Evolutionary conservation across 2,888 invertebrate species (phyloP).

Genomic region (Amphipyra tragopoginis): DNA sequence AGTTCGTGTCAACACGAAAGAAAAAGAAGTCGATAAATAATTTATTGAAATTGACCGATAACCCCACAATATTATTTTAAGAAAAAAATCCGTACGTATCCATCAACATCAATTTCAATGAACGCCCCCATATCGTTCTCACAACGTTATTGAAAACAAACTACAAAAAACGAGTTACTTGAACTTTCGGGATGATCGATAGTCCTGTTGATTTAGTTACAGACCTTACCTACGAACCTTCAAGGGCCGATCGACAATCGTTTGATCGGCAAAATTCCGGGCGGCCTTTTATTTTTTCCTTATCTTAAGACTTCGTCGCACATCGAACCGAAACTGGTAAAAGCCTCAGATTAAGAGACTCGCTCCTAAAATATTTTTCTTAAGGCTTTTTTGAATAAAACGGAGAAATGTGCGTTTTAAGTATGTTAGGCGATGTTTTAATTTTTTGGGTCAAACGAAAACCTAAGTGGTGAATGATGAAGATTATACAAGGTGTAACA

Average conservation of each 20-base stretch:
- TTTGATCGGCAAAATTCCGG: constrained; percentile 21
- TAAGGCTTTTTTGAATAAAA: constrained; percentile 10
- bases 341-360: constrained; percentile 11
- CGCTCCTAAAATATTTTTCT: neutral
- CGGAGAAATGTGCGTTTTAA: too few species aligned
- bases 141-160: constrained; percentile 44
- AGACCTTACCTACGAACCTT: constrained; percentile 24
- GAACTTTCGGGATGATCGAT: constrained; percentile 40
- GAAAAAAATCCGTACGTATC: too few species aligned
- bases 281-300: constrained; percentile 17
- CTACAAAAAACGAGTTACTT: constrained; percentile 19
- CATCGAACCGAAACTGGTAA: neutral
- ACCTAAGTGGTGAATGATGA: too few species aligned
- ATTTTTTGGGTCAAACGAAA: too few species aligned
- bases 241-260: constrained; percentile 19
- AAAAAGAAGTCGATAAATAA: too few species aligned
- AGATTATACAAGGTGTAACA: too few species aligned
- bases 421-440: too few species aligned
- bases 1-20: too few species aligned
- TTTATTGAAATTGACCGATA: too few species aligned
- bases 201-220: constrained; percentile 38
- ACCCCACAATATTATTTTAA: too few species aligned
- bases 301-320: neutral
- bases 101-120: constrained; percentile 11
- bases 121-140: constrained; percentile 2